These are phyloP conservation scores for Pseudolycoriella hygida DNA, from an alignment of 2,888 invertebrate genomes.

Conservation along the genomic window DNA sequence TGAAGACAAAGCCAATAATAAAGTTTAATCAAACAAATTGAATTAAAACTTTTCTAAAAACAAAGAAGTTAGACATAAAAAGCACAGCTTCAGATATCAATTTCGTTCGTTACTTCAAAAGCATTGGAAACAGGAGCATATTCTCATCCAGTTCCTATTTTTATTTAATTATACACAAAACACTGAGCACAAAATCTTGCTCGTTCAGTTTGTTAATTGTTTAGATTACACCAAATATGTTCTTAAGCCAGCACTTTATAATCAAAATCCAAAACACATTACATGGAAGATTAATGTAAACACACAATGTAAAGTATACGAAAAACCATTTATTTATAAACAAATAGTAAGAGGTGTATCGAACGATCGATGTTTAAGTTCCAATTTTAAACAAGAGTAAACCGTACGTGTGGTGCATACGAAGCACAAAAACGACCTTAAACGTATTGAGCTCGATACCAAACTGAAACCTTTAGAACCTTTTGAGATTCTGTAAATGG, in stretches of 20 bases:
- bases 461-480: too few species aligned
- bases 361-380: too few species aligned
- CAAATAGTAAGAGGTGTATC: too few species aligned
- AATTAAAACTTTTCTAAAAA: not conserved
- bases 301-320: not conserved
- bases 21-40: not conserved
- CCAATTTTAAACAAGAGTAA: too few species aligned
- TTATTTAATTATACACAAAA: not conserved
- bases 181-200: too few species aligned
- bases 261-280: not conserved
- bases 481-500: too few species aligned
- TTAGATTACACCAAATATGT: too few species aligned
- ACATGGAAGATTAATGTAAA: not conserved
- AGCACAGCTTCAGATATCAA: not conserved
- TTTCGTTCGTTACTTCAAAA: conserved; percentile 13
- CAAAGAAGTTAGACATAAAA: not conserved
- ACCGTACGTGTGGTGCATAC: too few species aligned
- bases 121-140: conserved; percentile 15
- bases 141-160: not conserved
- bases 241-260: too few species aligned
- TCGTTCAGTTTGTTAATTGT: too few species aligned
- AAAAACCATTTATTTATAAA: not conserved
- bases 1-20: not conserved
- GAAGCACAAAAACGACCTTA: too few species aligned
- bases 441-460: too few species aligned